Evolutionary conservation across 2,888 invertebrate species (phyloP).

Genomic region (Cancer borealis): DNA sequence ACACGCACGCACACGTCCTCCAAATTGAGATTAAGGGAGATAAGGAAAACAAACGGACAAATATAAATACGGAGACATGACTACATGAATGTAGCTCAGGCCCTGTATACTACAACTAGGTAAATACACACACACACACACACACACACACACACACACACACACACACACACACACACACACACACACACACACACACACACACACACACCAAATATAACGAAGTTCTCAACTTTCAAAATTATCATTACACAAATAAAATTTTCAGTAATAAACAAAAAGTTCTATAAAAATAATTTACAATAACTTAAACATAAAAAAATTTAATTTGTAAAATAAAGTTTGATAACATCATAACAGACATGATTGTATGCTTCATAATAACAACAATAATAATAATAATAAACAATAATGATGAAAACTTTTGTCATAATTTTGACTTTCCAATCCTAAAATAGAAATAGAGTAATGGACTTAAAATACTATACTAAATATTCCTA

Average conservation of each 20-base stretch:
- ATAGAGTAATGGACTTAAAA: no score
- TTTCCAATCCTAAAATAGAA: no score
- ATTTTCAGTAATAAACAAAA: neutral
- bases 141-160: neutral
- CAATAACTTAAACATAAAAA: neutral
- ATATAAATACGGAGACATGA: no score
- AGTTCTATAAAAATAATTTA: neutral
- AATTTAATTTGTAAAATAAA: neutral
- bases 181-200: conserved; percentile 26
- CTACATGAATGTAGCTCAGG: no score
- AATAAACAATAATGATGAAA: neutral
- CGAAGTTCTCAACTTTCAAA: neutral
- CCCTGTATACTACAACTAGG: no score
- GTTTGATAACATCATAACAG: neutral
- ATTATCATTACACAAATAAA: neutral
- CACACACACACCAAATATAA: neutral
- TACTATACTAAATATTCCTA: no score
- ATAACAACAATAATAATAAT: neutral
- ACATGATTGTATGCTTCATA: no score
- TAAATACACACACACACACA: no score
- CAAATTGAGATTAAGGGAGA: no score
- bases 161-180: conserved; percentile 18
- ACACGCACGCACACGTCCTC: neutral
- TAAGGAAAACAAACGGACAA: no score
- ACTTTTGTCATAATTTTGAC: neutral